A percentile compares a stretch with the other conserved stretches of the same genome.
Conservation (phyloP, 2,888 invertebrate genomes). For the Pachycephus smyrnensis region DNA sequence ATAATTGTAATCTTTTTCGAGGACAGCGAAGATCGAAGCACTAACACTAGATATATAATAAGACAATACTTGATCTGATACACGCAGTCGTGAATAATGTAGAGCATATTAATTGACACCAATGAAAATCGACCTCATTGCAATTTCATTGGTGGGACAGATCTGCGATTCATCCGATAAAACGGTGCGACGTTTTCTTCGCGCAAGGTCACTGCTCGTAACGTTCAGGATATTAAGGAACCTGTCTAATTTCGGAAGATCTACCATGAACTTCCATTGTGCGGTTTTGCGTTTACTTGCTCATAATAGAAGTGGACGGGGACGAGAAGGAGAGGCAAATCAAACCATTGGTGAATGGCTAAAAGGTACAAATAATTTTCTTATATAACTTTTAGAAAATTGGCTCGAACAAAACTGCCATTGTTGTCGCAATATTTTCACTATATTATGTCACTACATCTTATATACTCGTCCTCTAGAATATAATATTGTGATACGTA, state of each 20-base stretch:
- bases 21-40: neutral
- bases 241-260: neutral
- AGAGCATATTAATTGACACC: constrained; percentile 36
- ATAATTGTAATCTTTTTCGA: neutral
- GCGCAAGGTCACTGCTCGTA: neutral
- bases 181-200: neutral
- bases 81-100: constrained; percentile 27
- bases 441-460: neutral
- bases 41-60: constrained; percentile 3
- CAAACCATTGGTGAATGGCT: neutral
- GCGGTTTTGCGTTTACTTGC: neutral
- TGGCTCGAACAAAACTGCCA: neutral
- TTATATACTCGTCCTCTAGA: neutral
- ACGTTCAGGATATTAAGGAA: neutral
- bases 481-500: neutral
- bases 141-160: constrained; percentile 22
- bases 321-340: neutral
- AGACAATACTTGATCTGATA: constrained; percentile 6
- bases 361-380: neutral
- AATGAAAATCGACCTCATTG: constrained; percentile 31
- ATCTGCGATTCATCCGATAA: neutral
- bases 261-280: neutral
- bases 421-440: neutral
- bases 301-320: neutral
- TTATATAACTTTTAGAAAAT: neutral